A percentile compares a stretch with the other conserved stretches of the same genome.
phyloP scores from a whole-genome alignment of 2,797 vertebrate species.

The Myotis vivesi region DNA sequence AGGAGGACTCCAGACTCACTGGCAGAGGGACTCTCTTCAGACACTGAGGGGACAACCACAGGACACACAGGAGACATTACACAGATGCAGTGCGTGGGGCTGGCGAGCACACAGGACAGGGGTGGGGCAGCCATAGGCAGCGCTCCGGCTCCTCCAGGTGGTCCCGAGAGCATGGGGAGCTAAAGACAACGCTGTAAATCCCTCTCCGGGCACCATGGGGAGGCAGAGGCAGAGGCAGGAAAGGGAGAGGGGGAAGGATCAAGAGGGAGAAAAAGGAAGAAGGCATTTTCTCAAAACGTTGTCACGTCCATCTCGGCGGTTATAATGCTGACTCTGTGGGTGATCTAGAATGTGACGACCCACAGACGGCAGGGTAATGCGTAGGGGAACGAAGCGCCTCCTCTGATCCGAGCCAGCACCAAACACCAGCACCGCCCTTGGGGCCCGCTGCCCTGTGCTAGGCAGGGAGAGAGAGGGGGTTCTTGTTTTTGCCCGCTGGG shows the following conservation, averaged over 20 bases:
- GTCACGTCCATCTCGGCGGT: neutral
- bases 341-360: neutral
- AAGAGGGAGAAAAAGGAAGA: neutral
- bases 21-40: conserved; percentile 92
- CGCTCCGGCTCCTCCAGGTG: conserved; percentile 35
- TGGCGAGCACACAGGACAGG: conserved; percentile 70
- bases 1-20: conserved; percentile 90
- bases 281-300: conserved; percentile 23
- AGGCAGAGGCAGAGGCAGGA: neutral
- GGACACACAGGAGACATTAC: conserved; percentile 86
- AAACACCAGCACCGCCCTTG: accelerated
- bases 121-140: conserved; percentile 56
- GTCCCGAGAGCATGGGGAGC: neutral
- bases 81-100: conserved; percentile 73
- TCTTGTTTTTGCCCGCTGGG: neutral
- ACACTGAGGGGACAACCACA: conserved; percentile 89
- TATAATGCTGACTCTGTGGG: too few relatives aligned
- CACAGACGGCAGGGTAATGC: accelerated
- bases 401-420: neutral
- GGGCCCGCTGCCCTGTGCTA: neutral
- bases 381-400: neutral
- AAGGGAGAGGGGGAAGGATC: neutral
- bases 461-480: neutral
- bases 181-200: neutral
- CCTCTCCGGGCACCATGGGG: neutral